phyloP scores from a whole-genome alignment of 2,797 vertebrate genomes.

The Acipenser ruthenus region DNA sequence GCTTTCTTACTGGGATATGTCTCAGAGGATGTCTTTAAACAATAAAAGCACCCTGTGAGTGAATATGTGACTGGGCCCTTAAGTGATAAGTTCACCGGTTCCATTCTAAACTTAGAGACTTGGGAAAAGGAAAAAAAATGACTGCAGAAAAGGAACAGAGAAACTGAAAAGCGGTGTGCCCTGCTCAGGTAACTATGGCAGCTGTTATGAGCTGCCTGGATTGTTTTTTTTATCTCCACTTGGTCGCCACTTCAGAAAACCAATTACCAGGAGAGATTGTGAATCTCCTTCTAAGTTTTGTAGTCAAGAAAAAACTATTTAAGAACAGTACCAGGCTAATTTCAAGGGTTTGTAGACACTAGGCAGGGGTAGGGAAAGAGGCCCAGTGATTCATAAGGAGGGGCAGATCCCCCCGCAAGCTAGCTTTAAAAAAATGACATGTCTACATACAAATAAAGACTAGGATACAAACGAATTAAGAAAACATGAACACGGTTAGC shows the following conservation, averaged over 20 bases:
- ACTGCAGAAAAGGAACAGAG: slow-evolving; percentile 2
- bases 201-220: slow-evolving; percentile 66
- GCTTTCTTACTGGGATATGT: too few relatives aligned
- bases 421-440: background rate
- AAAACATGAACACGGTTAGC: too few relatives aligned
- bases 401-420: background rate
- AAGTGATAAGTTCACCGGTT: background rate
- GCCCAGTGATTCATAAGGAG: background rate
- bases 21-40: too few relatives aligned
- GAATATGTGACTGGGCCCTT: background rate
- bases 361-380: background rate
- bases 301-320: background rate
- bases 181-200: slow-evolving; percentile 70
- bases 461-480: too few relatives aligned
- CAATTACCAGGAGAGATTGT: slow-evolving; percentile 59
- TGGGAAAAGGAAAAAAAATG: background rate
- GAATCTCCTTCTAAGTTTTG: slow-evolving; percentile 43
- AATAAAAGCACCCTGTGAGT: background rate
- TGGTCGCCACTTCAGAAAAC: slow-evolving; percentile 68
- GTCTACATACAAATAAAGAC: too few relatives aligned
- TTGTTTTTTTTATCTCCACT: slow-evolving; percentile 72
- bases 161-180: slow-evolving; percentile 38
- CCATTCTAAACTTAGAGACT: background rate
- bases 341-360: slow-evolving; percentile 3
- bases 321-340: slow-evolving; percentile 4